phyloP scores from a whole-genome alignment of 2,888 invertebrate species.

The Drosophila picticornis region DNA sequence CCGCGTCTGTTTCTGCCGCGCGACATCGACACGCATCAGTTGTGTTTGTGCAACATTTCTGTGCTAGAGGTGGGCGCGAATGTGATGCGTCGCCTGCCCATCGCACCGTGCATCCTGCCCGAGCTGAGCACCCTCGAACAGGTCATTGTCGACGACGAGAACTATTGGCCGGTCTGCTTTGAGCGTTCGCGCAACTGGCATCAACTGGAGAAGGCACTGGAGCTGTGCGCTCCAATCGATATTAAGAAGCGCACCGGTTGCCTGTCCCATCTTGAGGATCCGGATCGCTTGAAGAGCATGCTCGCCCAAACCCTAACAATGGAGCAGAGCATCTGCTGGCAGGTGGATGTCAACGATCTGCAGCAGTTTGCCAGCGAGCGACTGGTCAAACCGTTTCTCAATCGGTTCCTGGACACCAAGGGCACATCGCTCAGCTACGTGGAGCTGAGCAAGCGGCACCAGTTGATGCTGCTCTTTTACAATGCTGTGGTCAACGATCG shows the following conservation, averaged over 20 bases:
- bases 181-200: slow-evolving; percentile 94
- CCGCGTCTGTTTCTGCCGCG: slow-evolving; percentile 94
- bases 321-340: slow-evolving; percentile 86
- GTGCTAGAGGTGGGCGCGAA: slow-evolving; percentile 86
- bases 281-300: slow-evolving; percentile 91
- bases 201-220: slow-evolving; percentile 89
- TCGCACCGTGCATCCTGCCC: slow-evolving; percentile 95
- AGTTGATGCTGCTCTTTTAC: slow-evolving; percentile 89
- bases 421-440: slow-evolving; percentile 76
- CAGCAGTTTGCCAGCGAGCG: slow-evolving; percentile 91
- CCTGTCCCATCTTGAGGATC: slow-evolving; percentile 94
- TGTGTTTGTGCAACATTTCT: slow-evolving; percentile 93
- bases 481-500: slow-evolving; percentile 93
- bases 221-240: slow-evolving; percentile 90
- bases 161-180: slow-evolving; percentile 96
- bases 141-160: slow-evolving; percentile 92
- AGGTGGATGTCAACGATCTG: slow-evolving; percentile 88
- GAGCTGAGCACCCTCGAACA: slow-evolving; percentile 91
- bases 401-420: slow-evolving; percentile 87
- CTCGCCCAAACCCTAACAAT: slow-evolving; percentile 92
- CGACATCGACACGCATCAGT: slow-evolving; percentile 92
- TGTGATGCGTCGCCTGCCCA: slow-evolving; percentile 86
- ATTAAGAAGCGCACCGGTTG: slow-evolving; percentile 96
- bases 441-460: slow-evolving; percentile 86
- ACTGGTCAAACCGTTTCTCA: slow-evolving; percentile 89